Base-by-base conservation (phyloP, 2,113 vertebrate genomes). In the Thoracochromis brauschi region DNA sequence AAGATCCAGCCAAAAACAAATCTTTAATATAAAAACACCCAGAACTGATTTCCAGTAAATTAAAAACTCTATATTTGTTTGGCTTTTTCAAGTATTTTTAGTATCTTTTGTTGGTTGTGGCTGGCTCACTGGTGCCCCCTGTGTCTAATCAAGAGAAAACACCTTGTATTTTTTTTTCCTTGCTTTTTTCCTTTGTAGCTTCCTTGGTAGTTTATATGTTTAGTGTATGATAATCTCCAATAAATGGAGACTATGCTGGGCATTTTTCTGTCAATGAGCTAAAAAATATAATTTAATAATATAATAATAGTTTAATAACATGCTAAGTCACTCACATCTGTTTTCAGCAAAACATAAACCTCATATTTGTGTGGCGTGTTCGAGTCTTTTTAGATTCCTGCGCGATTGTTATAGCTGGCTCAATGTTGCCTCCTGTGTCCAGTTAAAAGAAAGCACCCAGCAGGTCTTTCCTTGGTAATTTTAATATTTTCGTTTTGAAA, bases 401-500 rank as follows among this genome's bases (percentile, higher is more conserved):
- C 2, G 0, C 2, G 2, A 21, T 21, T 38, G 21, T 45, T 45
- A 42, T 73, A 45, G 13, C 12, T 16, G n/a, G n/a, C 55, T 86
- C 81, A 3, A 55, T 84, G 35, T 11, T 81, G 75, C 81, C 54
- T 8, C 78, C 82, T 8, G 3, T 68, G 31, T 68, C 65, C 81
- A 82, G 9, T 84, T 24, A 55, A 2, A 12, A 80, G 42, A 73
- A 45, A 3, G 38, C 38, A 45, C 21, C 21, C 5, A 45, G 5
- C 38, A 26, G 21, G n/a, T 65, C 10, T 65, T 65, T 21, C 60
- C 60, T 65, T 38, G 60, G 10, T 65, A 65, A 65, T 65, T 73
- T 73, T 45, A 10, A 45, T 73, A 42, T 17, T 73, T 73, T 45
- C 2, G 1, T 45, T 42, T 45, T 45, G 14, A 17, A 73, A 45